A percentile compares a stretch with the other conserved stretches of the same genome.
phyloP scores from a whole-genome alignment of 2,888 invertebrate species.

The Diploptera punctata region DNA sequence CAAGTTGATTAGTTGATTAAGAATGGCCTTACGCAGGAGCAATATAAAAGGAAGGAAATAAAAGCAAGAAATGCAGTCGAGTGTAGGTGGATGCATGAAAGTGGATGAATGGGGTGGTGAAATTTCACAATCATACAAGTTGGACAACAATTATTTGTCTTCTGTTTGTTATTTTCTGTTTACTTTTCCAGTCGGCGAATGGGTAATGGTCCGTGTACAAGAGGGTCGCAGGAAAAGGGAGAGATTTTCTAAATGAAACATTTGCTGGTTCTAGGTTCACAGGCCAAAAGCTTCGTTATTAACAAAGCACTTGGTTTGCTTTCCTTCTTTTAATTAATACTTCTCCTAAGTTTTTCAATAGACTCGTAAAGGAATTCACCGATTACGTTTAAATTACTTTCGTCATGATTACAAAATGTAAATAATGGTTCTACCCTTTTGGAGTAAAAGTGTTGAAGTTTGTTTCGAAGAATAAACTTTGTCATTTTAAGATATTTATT shows the following conservation, averaged over 20 bases:
- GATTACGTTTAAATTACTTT: not conserved
- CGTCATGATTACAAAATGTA: too few relatives aligned
- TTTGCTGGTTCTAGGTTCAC: not conserved
- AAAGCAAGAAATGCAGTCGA: not conserved
- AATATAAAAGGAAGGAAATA: not conserved
- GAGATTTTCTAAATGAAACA: conserved; percentile 9
- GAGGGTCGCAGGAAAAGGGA: not conserved
- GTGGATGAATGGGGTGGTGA: conserved; percentile 11
- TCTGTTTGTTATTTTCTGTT: conserved; percentile 11
- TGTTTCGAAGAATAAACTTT: too few relatives aligned
- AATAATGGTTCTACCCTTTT: not conserved
- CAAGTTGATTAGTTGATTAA: too few relatives aligned
- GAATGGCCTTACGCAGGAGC: not conserved
- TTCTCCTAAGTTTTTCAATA: not conserved
- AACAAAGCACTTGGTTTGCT: not conserved
- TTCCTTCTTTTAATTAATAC: not conserved
- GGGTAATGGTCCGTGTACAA: not conserved
- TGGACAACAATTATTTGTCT: conserved; percentile 11
- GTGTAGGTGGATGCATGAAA: not conserved
- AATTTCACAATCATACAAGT: conserved; percentile 21
- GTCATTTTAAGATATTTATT: too few relatives aligned
- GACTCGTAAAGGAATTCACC: not conserved
- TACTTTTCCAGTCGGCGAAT: conserved; percentile 10
- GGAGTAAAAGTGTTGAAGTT: not conserved
- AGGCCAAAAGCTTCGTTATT: not conserved